Conservation (phyloP, 2,113 vertebrate species). For the Phasianus colchicus region DNA sequence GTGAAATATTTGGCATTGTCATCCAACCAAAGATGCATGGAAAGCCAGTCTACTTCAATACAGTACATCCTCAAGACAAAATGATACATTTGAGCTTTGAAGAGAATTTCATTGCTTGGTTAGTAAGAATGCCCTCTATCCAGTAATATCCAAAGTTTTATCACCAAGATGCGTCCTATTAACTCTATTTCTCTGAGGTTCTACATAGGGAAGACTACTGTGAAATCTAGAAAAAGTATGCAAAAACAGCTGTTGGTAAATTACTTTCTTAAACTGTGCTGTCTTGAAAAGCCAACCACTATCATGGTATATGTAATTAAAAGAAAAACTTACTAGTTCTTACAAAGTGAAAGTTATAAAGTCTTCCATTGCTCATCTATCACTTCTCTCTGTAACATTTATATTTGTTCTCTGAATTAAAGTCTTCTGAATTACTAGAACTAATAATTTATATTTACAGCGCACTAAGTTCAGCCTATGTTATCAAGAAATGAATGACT, state of each 20-base stretch:
- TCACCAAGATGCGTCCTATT: background rate
- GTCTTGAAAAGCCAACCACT: background rate
- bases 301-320: background rate
- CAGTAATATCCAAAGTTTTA: background rate
- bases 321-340: background rate
- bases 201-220: background rate
- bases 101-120: background rate
- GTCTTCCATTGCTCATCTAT: background rate
- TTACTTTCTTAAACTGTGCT: background rate
- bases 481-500: background rate
- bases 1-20: background rate
- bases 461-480: background rate
- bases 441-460: background rate
- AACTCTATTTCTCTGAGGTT: slow-evolving; percentile 1
- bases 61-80: background rate
- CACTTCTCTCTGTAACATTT: background rate
- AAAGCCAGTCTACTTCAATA: background rate
- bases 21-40: background rate
- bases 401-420: background rate
- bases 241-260: background rate
- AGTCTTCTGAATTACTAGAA: background rate
- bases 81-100: background rate
- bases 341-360: background rate
- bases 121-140: background rate
- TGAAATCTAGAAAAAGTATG: slow-evolving; percentile 14